A percentile compares a stretch with the other conserved stretches of the same genome.
phyloP scores from a whole-genome alignment of 2,888 invertebrate genomes.

The Tetramorium bicarinatum region DNA sequence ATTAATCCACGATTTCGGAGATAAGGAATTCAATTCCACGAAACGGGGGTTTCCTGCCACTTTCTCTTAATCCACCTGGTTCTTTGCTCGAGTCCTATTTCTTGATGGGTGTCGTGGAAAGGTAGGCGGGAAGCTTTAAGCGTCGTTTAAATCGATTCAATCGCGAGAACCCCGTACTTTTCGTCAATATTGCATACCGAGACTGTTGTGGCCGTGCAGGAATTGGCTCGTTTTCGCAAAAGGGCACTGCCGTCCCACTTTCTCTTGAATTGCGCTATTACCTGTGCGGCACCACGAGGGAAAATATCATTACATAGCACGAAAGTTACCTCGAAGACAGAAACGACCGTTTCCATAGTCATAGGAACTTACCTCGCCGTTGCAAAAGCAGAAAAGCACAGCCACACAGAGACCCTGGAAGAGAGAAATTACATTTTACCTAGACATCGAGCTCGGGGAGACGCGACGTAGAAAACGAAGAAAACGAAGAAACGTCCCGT shows the following conservation, averaged over 20 bases:
- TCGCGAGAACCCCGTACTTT: constrained; percentile 8
- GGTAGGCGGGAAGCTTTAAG: neutral
- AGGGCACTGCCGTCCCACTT: constrained; percentile 92
- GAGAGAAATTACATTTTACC: constrained; percentile 60
- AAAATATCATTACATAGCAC: constrained; percentile 29
- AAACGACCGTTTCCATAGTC: constrained; percentile 29
- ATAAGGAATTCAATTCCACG: constrained; percentile 35
- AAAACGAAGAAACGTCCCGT: neutral
- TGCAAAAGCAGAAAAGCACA: constrained; percentile 97
- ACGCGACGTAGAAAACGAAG: constrained; percentile 3
- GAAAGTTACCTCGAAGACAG: neutral
- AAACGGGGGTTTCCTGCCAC: neutral
- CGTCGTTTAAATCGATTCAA: constrained; percentile 3
- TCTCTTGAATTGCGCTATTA: constrained; percentile 93
- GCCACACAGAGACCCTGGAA: constrained; percentile 96
- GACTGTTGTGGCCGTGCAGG: constrained; percentile 95
- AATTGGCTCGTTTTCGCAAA: constrained; percentile 92
- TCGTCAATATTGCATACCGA: constrained; percentile 90
- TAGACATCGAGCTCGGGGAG: constrained; percentile 19
- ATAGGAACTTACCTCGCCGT: constrained; percentile 93
- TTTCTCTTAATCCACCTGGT: constrained; percentile 25
- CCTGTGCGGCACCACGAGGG: constrained; percentile 83
- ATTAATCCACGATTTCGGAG: constrained; percentile 28
- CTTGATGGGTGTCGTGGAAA: neutral
- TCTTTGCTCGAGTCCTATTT: neutral